phyloP scores from a whole-genome alignment of 2,888 invertebrate species.

The Eupithecia pulchellata region DNA sequence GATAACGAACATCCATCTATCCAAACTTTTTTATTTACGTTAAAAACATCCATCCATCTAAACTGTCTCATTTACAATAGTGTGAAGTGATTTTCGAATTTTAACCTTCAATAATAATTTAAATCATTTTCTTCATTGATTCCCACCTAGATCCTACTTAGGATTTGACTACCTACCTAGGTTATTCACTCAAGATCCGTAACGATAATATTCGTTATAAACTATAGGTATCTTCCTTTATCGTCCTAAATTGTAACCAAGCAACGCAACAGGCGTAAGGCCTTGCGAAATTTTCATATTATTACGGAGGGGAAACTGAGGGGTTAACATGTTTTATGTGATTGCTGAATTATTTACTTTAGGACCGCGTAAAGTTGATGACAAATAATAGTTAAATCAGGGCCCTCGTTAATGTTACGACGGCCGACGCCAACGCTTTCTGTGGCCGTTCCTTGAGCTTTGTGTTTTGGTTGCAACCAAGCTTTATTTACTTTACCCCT shows the following conservation, averaged over 20 bases:
- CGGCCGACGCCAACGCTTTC: constrained; percentile 56
- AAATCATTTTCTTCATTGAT: not conserved
- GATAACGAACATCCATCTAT: too few species aligned
- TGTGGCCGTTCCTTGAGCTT: constrained; percentile 56
- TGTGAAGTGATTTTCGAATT: too few species aligned
- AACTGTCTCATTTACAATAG: too few species aligned
- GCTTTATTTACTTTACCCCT: not conserved
- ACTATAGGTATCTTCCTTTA: too few species aligned
- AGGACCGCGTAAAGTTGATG: constrained; percentile 82
- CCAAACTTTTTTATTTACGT: too few species aligned
- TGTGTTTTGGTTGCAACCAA: not conserved
- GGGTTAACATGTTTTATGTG: constrained; percentile 56
- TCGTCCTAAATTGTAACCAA: constrained; percentile 1
- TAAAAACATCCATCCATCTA: too few species aligned
- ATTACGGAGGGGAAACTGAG: constrained; percentile 29
- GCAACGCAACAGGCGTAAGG: constrained; percentile 24
- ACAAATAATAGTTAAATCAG: constrained; percentile 86
- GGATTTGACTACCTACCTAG: not conserved
- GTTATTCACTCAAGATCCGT: not conserved
- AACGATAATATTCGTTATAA: not conserved
- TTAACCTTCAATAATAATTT: too few species aligned
- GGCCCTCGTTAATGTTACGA: constrained; percentile 82
- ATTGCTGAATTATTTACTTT: constrained; percentile 73
- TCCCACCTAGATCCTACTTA: not conserved
- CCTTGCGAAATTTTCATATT: constrained; percentile 26